Evolutionary conservation across 37 sponge, comb jelly and placozoan genomes (phyloP).

Genomic region (Geodia barretti): DNA sequence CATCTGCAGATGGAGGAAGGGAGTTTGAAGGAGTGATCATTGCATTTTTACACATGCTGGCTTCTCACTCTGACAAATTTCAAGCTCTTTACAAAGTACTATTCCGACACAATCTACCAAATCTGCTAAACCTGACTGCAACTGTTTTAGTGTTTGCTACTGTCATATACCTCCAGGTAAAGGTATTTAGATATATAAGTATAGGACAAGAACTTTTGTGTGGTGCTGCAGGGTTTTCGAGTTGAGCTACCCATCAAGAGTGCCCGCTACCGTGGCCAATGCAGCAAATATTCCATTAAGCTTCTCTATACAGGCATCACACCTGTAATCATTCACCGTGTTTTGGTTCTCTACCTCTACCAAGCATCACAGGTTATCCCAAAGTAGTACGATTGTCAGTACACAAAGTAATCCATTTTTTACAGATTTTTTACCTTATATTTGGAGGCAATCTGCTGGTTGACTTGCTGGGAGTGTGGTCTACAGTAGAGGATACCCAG

Average conservation of each 20-base stretch:
- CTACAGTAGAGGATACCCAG: conserved; percentile 60
- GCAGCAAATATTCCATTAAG: conserved; percentile 94
- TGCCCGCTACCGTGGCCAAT: conserved; percentile 90
- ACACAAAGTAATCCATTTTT: neutral
- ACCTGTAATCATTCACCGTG: conserved; percentile 95
- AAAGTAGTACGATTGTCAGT: neutral
- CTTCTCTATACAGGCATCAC: conserved; percentile 96
- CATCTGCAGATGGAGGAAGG: too few species aligned
- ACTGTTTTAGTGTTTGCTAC: conserved; percentile 92
- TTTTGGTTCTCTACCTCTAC: conserved; percentile 92
- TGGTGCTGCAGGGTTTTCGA: conserved; percentile 77
- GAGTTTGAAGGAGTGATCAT: conserved; percentile 95
- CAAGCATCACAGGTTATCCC: conserved; percentile 84
- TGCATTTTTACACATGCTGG: conserved; percentile 89
- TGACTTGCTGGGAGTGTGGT: conserved; percentile 91
- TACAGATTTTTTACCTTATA: conserved; percentile 83
- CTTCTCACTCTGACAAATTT: conserved; percentile 88
- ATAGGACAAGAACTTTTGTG: too few species aligned
- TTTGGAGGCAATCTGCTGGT: conserved; percentile 92
- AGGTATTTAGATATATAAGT: too few species aligned
- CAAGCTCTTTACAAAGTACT: conserved; percentile 87
- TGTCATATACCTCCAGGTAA: conserved; percentile 96
- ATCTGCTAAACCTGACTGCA: conserved; percentile 89
- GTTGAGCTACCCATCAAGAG: conserved; percentile 98
- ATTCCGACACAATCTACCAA: conserved; percentile 92